These are phyloP conservation scores for Protonibea diacanthus DNA, from an alignment of 2,797 vertebrate species.

Conservation along the genomic window DNA sequence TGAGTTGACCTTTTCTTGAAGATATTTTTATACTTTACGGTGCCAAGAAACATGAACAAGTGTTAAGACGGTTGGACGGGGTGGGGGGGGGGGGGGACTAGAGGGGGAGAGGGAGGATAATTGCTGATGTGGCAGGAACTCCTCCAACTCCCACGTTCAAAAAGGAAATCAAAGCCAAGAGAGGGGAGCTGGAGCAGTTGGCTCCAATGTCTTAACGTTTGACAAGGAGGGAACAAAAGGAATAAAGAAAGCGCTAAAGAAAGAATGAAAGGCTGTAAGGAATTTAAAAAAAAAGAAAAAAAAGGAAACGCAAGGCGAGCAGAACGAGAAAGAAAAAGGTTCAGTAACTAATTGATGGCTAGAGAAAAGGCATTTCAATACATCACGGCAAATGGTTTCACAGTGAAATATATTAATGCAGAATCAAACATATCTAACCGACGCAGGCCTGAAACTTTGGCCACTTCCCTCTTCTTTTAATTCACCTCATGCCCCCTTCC, in stretches of 20 bases:
- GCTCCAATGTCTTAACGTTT: constrained; percentile 20
- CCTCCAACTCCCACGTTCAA: constrained; percentile 53
- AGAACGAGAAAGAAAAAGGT: constrained; percentile 23
- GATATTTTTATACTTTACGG: not conserved
- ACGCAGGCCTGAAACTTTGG: constrained; percentile 42
- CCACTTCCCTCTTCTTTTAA: constrained; percentile 27
- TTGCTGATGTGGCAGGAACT: constrained; percentile 63
- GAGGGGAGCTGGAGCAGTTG: constrained; percentile 25
- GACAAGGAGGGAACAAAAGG: constrained; percentile 9
- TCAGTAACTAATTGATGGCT: constrained; percentile 39
- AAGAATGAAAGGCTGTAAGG: not conserved
- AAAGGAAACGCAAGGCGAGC: constrained; percentile 9
- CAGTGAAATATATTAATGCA: constrained; percentile 32
- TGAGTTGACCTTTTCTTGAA: constrained; percentile 32
- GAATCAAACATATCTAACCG: constrained; percentile 48
- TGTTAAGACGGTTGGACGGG: not conserved
- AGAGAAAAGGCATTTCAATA: constrained; percentile 27
- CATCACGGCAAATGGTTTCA: constrained; percentile 1
- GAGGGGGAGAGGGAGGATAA: constrained; percentile 27
- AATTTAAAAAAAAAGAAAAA: not conserved
- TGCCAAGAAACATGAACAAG: constrained; percentile 35
- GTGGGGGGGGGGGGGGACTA: not conserved
- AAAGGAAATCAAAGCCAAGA: constrained; percentile 49
- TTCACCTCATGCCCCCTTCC: constrained; percentile 49
- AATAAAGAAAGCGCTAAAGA: not conserved